phyloP scores from a whole-genome alignment of 2,888 invertebrate genomes.

The Morpho achilles region DNA sequence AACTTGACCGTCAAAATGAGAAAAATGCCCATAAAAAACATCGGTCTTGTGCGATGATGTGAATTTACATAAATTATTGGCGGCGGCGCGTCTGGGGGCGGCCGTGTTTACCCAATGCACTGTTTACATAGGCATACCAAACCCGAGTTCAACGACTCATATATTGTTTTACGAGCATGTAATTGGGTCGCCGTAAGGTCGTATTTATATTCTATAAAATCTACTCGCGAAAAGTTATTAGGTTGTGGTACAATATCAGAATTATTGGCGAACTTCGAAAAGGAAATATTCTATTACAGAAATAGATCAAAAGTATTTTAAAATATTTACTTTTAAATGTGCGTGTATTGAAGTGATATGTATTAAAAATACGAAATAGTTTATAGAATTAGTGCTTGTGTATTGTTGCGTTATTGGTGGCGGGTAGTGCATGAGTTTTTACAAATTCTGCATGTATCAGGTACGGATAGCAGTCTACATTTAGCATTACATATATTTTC shows the following conservation, averaged over 20 bases:
- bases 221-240: constrained; percentile 14
- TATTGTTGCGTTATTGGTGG: too few species aligned
- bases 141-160: constrained; percentile 69
- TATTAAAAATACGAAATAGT: too few species aligned
- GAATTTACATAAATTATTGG: constrained; percentile 77
- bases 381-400: too few species aligned
- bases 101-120: constrained; percentile 60
- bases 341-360: too few species aligned
- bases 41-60: constrained; percentile 72
- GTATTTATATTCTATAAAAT: constrained; percentile 32
- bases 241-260: neutral
- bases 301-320: too few species aligned
- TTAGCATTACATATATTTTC: too few species aligned
- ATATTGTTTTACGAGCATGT: constrained; percentile 72
- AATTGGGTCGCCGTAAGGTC: constrained; percentile 64
- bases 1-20: constrained; percentile 76
- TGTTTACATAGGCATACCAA: constrained; percentile 67
- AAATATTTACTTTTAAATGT: too few species aligned
- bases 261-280: too few species aligned
- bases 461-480: too few species aligned
- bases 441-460: too few species aligned
- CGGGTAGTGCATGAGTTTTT: too few species aligned
- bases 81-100: constrained; percentile 58
- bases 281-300: too few species aligned
- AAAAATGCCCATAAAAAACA: constrained; percentile 67